Evolutionary conservation across 1,140 invertebrate genomes (phyloP).

Genomic region (Listronotus bonariensis): DNA sequence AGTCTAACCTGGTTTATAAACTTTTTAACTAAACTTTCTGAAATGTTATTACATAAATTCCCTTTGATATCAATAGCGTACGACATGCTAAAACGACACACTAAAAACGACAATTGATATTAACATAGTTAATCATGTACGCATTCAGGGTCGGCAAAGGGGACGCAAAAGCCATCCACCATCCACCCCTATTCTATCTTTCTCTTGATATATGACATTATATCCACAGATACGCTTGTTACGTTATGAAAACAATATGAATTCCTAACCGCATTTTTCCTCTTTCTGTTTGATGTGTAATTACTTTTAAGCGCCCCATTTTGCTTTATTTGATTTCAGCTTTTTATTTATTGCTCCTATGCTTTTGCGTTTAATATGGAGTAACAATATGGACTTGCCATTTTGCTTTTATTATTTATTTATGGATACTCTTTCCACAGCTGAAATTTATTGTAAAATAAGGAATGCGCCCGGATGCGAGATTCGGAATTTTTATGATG

Average conservation of each 20-base stretch:
- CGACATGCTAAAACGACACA: conserved; percentile 21
- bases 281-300: conserved; percentile 53
- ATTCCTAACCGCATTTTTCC: conserved; percentile 55
- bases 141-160: conserved; percentile 33
- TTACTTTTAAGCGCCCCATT: conserved; percentile 51
- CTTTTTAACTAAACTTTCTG: background rate
- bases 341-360: conserved; percentile 51
- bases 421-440: no score
- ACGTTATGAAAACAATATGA: conserved; percentile 56
- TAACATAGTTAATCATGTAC: conserved; percentile 53
- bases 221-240: conserved; percentile 48
- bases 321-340: conserved; percentile 53
- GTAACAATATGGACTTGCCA: conserved; percentile 23
- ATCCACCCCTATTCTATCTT: conserved; percentile 36
- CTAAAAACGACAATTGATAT: conserved; percentile 49
- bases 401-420: conserved; percentile 18
- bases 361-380: background rate
- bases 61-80: background rate
- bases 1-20: no score
- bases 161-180: conserved; percentile 19
- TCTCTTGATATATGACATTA: conserved; percentile 52
- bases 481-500: background rate
- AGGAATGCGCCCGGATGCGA: no score
- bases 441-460: no score
- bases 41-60: background rate